Base-by-base conservation (phyloP, 1,140 invertebrate species). In the Alviniconcha marisindica region DNA sequence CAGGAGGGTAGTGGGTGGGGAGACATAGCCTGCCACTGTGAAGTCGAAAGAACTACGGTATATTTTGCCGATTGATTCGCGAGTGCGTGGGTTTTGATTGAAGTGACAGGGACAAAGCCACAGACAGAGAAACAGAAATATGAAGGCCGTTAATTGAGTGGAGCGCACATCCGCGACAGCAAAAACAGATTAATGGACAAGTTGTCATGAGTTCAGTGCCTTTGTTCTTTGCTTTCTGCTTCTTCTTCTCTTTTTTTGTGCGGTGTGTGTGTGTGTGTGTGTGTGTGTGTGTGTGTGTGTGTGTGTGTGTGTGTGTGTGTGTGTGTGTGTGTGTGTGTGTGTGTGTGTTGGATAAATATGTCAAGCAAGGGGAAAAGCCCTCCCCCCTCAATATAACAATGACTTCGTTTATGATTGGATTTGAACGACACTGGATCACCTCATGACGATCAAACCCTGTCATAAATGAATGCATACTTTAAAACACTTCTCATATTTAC, bases 11-110 rank as follows among this genome's bases (percentile, higher is more conserved):
- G 7, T n/a, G 28, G 24, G 28, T 12, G 60, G 7, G 24, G 28
- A 7, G 60, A 63, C 60, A 63, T 63, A 48, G 18, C 60, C 28
- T 63, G 21, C 60, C 60, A n/a, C 21, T 31, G n/a, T n/a, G 7
- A 5, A 63, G 60, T 24, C 10, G 60, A n/a, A 63, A 63, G 7
- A 63, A 63, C 21, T 24, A 63, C 4, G 24, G 28, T 63, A 63
- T 63, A 63, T 63, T 24, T 24, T 63, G 60, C 60, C 21, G 60
- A 63, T 63, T 63, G 60, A 63, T 63, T 63, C 24, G 60, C 28
- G 10, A 10, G n/a, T n/a, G n/a, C n/a, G n/a, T n/a, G n/a, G n/a
- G n/a, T n/a, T n/a, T n/a, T n/a, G n/a, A n/a, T n/a, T n/a, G n/a
- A n/a, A n/a, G n/a, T 12, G 60, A 63, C 60, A 5, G 7, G 60